Evolutionary conservation across 2,888 invertebrate genomes (phyloP).

Genomic region (Cepaea hortensis): DNA sequence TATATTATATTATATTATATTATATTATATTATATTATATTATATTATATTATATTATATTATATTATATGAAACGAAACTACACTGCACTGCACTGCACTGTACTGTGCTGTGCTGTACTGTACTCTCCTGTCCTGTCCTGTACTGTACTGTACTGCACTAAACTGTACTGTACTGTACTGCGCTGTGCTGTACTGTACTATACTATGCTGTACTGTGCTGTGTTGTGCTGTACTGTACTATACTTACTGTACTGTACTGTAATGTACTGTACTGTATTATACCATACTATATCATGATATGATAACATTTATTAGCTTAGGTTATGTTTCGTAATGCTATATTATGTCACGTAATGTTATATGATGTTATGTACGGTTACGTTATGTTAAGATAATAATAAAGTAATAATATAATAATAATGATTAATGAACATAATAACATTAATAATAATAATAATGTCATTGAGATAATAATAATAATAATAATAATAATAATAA

Average conservation of each 20-base stretch:
- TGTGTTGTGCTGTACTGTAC: conserved; percentile 10
- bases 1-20: neutral
- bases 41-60: neutral
- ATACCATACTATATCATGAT: too few species aligned
- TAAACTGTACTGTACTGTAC: conserved; percentile 10
- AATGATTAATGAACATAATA: too few species aligned
- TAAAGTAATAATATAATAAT: too few species aligned
- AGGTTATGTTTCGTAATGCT: too few species aligned
- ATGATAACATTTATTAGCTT: too few species aligned
- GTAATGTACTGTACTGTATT: neutral
- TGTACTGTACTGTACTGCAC: neutral
- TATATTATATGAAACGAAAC: neutral
- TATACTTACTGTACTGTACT: conserved; percentile 20
- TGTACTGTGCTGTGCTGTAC: conserved; percentile 26
- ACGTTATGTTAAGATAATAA: too few species aligned
- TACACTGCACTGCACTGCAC: conserved; percentile 18
- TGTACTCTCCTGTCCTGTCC: conserved; percentile 12
- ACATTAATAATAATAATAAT: too few species aligned
- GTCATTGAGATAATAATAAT: too few species aligned
- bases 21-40: neutral
- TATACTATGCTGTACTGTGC: conserved; percentile 2
- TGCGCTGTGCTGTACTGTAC: conserved; percentile 12
- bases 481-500: too few species aligned
- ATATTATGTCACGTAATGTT: too few species aligned
- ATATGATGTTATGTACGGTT: too few species aligned